These are phyloP conservation scores for Mystacides longicornis DNA, from an alignment of 2,888 invertebrate genomes.

Conservation along the genomic window DNA sequence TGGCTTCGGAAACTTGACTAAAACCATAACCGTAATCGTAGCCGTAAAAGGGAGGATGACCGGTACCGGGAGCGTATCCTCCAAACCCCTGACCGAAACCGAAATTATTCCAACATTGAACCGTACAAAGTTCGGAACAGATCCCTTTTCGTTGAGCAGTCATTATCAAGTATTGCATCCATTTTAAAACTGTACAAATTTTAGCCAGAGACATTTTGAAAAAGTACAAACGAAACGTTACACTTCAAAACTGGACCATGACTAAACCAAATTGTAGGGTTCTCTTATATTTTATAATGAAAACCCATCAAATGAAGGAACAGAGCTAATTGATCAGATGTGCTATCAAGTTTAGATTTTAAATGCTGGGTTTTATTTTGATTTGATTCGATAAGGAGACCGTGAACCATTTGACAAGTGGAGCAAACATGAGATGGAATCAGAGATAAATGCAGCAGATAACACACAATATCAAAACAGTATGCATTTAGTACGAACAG, in stretches of 20 bases:
- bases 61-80: slow-evolving; percentile 8
- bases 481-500: neutral
- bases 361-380: too few species aligned
- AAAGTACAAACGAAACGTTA: too few species aligned
- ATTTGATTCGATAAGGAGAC: too few species aligned
- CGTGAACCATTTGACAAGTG: neutral
- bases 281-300: too few species aligned
- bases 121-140: slow-evolving; percentile 23
- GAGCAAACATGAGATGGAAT: neutral
- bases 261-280: too few species aligned
- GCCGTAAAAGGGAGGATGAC: neutral
- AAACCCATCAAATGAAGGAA: too few species aligned
- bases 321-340: too few species aligned
- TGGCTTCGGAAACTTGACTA: slow-evolving; percentile 5
- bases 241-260: too few species aligned
- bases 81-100: too few species aligned
- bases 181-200: slow-evolving; percentile 22
- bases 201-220: slow-evolving; percentile 22
- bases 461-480: neutral
- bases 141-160: slow-evolving; percentile 21
- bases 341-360: too few species aligned
- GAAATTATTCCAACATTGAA: slow-evolving; percentile 11
- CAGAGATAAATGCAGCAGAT: neutral
- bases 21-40: neutral
- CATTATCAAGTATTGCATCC: slow-evolving; percentile 24